Evolutionary conservation across 2,888 invertebrate genomes (phyloP), one percentile per base, ranked within the genome.

Genomic region (Eupithecia pulchellata): DNA sequence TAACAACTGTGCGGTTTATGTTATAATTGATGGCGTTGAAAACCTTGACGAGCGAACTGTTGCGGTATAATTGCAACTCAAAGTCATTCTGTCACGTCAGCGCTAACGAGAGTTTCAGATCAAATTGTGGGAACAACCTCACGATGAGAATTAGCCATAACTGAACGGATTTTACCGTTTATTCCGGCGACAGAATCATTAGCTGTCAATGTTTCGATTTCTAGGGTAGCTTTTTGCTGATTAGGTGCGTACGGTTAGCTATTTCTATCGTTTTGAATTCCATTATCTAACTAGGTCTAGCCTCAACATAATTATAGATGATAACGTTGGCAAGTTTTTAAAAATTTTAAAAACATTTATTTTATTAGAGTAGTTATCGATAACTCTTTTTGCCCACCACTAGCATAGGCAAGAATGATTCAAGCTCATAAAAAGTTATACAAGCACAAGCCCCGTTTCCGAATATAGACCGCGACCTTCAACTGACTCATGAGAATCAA

Each of bases 391-490:
- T 36, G 63, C 42, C 30, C 75, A 77, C 36, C 72, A 74, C 74
- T 73, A 72, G 11, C 29, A 25, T 42, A 64, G 64, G 36, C 58
- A 73, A 42, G 71, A 65, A 74, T 76, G 76, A 75, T 74, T 76
- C 76, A 77, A 71, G 71, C 76, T 74, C 71, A 77, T 77, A 84
- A 86, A 88, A 87, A 87, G 76, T 72, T 77, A 78, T 79, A 17
- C 32, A 61, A 61, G 61, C 34, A 80, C 81, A 81, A 79, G 64
- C 74, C 77, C 71, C 73, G 79, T 76, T 73, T 78, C 83, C 85
- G 77, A 85, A 88, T 87, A 86, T 88, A 89, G 86, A 80, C 67
- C 79, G 79, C 80, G 90, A 86, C 91, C 91, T 91, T 91, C 89
- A 82, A 66, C 77, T 79, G 85, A 88, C 86, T 86, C 87, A 77